Evolutionary conservation across 1,140 invertebrate species (phyloP), one percentile per base, ranked within the genome.

Genomic region (Formica selysi): DNA sequence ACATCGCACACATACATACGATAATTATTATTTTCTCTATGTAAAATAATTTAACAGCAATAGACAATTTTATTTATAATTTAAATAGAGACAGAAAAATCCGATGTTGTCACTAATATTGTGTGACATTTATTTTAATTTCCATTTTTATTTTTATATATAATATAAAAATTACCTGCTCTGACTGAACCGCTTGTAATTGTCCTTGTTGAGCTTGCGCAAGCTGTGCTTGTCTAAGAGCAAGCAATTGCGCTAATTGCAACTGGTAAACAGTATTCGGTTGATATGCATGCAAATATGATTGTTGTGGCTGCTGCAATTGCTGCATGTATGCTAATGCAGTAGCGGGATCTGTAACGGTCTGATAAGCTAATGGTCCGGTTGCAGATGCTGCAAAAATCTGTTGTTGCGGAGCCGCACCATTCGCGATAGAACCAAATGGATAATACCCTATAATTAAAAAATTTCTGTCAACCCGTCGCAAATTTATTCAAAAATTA

Each of bases 241-340:
- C 85, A 29, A 92, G 48, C 44, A 90, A 32, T 76, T 91, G 91
- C 10, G 78, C 86, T 51, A 93, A 76, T 89, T 93, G 92, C 16
- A 79, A 51, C 54, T 92, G 93, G 61, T 90, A 89, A 26, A 54
- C 22, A 10, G 48, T 59, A 67, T 84, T 44, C n/a, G 86, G 86
- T 48, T 87, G 44, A 73, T 89, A 85, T 8, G 57, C 62, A 8
- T 91, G 54, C 6, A 76, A 22, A 5, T 90, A 80, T 7, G 78
- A 22, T 64, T 86, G 84, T 44, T 88, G 91, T 2, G 80, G 83
- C 38, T 93, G 91, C n/a, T 92, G 92, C 16, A 88, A 70, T 81
- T 93, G 92, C 44, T 93, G 92, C 19, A 85, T 79, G 44, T 93
- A 93, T 8, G 90, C 67, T 26, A 89, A 67, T 29, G 86, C 67